Evolutionary conservation across 2,797 vertebrate genomes (phyloP).

Genomic region (Sebastes dallii): DNA sequence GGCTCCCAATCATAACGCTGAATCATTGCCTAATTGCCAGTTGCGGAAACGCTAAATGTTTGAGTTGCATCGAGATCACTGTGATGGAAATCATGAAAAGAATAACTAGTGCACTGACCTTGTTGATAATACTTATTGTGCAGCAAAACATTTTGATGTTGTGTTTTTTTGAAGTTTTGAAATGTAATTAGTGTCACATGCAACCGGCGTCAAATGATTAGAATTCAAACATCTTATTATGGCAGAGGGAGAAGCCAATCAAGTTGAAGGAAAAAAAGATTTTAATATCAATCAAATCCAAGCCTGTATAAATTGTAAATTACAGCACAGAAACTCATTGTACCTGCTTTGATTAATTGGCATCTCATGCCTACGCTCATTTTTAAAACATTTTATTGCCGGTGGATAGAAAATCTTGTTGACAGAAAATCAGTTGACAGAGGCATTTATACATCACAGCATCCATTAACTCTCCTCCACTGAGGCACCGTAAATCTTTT

Average conservation of each 20-base stretch:
- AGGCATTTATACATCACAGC: conserved; percentile 18
- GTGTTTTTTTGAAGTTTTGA: not conserved
- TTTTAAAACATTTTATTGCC: conserved; percentile 20
- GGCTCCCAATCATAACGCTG: conserved; percentile 73
- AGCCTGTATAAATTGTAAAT: not conserved
- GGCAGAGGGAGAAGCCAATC: not conserved
- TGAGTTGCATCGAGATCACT: conserved; percentile 30
- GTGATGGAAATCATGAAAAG: conserved; percentile 49
- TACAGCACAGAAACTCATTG: not conserved
- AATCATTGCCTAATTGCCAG: conserved; percentile 76
- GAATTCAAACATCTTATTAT: conserved; percentile 16
- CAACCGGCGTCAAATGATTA: not conserved
- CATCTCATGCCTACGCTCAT: not conserved
- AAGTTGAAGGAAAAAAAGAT: not conserved
- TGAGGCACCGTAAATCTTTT: conserved; percentile 14
- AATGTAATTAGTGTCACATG: conserved; percentile 22
- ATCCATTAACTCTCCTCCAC: conserved; percentile 20
- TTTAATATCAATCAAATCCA: conserved; percentile 7
- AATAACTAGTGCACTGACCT: conserved; percentile 28
- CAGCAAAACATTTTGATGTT: not conserved
- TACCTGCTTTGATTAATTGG: conserved; percentile 12
- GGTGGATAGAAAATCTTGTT: conserved; percentile 7
- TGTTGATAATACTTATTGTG: not conserved
- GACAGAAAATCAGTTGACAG: conserved; percentile 45
- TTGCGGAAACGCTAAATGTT: conserved; percentile 59